Conservation (phyloP, 1,140 invertebrate genomes). For the Pseudachorutes palmiensis region DNA sequence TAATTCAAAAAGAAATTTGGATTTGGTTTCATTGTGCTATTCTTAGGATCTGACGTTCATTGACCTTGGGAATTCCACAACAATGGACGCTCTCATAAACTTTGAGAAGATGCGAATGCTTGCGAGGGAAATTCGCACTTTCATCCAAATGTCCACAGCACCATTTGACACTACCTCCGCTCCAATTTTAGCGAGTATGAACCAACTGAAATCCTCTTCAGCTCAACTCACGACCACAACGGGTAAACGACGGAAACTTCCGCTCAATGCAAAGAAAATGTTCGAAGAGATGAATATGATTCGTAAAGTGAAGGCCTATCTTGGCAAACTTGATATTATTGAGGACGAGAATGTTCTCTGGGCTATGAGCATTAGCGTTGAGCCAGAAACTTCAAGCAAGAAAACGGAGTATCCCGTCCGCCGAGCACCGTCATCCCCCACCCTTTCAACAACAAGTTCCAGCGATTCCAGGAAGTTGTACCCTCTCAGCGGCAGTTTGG, state of each 20-base stretch:
- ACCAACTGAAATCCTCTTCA: slow-evolving; percentile 55
- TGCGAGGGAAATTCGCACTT: slow-evolving; percentile 86
- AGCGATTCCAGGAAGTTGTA: slow-evolving; percentile 4
- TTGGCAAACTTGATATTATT: not conserved
- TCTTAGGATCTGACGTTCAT: slow-evolving; percentile 86
- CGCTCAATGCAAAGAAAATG: slow-evolving; percentile 95
- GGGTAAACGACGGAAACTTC: slow-evolving; percentile 45
- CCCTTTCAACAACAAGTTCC: slow-evolving; percentile 2
- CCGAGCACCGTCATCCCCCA: slow-evolving; percentile 5
- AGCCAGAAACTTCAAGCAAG: slow-evolving; percentile 30
- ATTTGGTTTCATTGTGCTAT: not conserved
- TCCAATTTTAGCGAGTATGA: slow-evolving; percentile 76
- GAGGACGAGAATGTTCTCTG: slow-evolving; percentile 24
- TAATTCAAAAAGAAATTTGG: not conserved
- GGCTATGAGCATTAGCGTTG: slow-evolving; percentile 33
- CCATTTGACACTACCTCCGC: slow-evolving; percentile 77
- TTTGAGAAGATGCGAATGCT: slow-evolving; percentile 99
- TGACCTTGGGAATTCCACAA: slow-evolving; percentile 91
- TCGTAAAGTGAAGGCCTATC: slow-evolving; percentile 34
- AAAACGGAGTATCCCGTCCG: slow-evolving; percentile 6
- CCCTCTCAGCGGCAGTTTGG: slow-evolving; percentile 17
- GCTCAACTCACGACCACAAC: slow-evolving; percentile 20
- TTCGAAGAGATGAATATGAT: slow-evolving; percentile 69
- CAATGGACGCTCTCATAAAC: slow-evolving; percentile 86
- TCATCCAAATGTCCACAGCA: slow-evolving; percentile 94